Evolutionary conservation across 2,113 vertebrate genomes (phyloP).

Genomic region (Corynorhinus townsendii): DNA sequence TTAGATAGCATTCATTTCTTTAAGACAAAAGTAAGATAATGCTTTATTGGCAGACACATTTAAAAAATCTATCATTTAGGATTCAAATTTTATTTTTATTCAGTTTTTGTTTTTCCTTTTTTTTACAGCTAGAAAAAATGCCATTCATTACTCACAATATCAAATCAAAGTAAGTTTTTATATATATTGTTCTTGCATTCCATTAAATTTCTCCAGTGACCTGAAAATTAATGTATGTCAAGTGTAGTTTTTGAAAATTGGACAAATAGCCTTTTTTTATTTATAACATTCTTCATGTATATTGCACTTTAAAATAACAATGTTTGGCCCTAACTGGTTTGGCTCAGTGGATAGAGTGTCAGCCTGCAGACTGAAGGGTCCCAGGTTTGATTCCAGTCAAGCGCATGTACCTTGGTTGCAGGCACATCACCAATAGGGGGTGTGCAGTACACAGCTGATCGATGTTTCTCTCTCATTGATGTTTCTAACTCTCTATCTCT

Average conservation of each 20-base stretch:
- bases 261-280: neutral
- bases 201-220: neutral
- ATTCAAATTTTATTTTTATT: neutral
- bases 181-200: neutral
- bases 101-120: neutral
- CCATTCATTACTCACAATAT: neutral
- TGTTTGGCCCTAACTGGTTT: neutral
- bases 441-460: too few relatives aligned
- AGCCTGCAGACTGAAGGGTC: too few relatives aligned
- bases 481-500: too few relatives aligned
- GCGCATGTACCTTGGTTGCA: too few relatives aligned
- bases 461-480: too few relatives aligned
- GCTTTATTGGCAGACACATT: neutral
- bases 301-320: neutral
- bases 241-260: conserved; percentile 1
- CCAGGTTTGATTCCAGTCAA: too few relatives aligned
- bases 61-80: neutral
- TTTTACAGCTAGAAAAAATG: neutral
- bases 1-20: neutral
- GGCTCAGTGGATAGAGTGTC: too few relatives aligned
- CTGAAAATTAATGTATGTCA: neutral
- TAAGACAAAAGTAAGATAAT: neutral
- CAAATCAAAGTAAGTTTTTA: neutral
- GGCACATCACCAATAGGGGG: too few relatives aligned
- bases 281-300: neutral